Percentiles rank a stretch among this genome's conserved stretches.
phyloP scores from a whole-genome alignment of 2,797 vertebrate genomes.

The Anabas testudineus region DNA sequence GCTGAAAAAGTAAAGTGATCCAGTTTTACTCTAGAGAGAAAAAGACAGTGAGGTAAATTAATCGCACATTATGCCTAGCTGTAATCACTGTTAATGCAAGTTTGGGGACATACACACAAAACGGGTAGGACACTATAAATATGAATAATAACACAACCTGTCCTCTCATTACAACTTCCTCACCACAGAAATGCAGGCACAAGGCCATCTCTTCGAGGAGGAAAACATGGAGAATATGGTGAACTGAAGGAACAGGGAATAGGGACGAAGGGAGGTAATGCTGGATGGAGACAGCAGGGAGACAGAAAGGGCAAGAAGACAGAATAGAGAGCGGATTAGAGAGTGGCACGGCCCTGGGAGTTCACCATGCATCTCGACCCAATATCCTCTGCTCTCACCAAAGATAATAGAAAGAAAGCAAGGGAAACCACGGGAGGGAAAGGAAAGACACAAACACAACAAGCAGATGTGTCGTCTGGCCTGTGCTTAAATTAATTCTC shows the following conservation, averaged over 20 bases:
- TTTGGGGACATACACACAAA: slow-evolving; percentile 25
- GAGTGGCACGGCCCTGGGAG: slow-evolving; percentile 70
- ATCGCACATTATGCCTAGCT: slow-evolving; percentile 10
- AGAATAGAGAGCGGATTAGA: slow-evolving; percentile 74
- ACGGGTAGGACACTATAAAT: slow-evolving; percentile 18
- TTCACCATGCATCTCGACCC: slow-evolving; percentile 74
- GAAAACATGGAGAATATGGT: slow-evolving; percentile 14
- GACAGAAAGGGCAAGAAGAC: slow-evolving; percentile 65
- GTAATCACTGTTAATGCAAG: slow-evolving; percentile 20
- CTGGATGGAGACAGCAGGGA: slow-evolving; percentile 64
- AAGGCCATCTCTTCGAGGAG: slow-evolving; percentile 7
- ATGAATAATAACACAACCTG: slow-evolving; percentile 20
- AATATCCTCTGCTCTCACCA: slow-evolving; percentile 76
- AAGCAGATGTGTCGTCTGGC: slow-evolving; percentile 79
- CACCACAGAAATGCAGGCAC: slow-evolving; percentile 12
- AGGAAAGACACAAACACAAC: slow-evolving; percentile 72
- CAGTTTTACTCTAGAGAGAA: slow-evolving; percentile 35
- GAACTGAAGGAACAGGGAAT: slow-evolving; percentile 11
- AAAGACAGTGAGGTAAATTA: slow-evolving; percentile 32
- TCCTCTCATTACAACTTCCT: not conserved
- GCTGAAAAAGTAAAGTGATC: slow-evolving; percentile 41
- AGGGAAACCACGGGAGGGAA: slow-evolving; percentile 72
- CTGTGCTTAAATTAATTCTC: slow-evolving; percentile 77
- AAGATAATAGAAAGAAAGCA: slow-evolving; percentile 76
- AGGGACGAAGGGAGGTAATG: slow-evolving; percentile 39